phyloP scores from a whole-genome alignment of 2,888 invertebrate species.

The Drosophila merina region DNA sequence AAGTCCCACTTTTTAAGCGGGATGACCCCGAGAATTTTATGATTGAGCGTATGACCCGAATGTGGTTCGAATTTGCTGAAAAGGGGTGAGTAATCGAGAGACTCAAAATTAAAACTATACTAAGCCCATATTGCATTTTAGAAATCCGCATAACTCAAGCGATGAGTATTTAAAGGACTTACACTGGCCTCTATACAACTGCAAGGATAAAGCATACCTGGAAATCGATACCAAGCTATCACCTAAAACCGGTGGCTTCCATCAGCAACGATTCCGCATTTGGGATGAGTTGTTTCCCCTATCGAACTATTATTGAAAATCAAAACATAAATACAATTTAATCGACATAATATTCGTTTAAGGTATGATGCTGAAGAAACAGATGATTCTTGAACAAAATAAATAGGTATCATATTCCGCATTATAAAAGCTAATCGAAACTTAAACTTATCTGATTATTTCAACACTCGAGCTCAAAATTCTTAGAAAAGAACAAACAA shows the following conservation, averaged over 20 bases:
- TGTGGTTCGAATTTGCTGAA: constrained; percentile 84
- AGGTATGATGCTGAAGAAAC: too few species aligned
- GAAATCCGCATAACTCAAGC: constrained; percentile 78
- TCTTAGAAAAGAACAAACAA: too few species aligned
- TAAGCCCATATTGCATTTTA: constrained; percentile 21
- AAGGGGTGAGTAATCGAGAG: constrained; percentile 64
- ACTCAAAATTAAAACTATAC: not conserved
- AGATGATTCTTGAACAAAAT: too few species aligned
- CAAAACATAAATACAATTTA: not conserved
- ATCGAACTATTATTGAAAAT: constrained; percentile 32
- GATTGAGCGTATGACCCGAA: constrained; percentile 83
- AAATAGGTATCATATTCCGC: too few species aligned
- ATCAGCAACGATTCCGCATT: constrained; percentile 60
- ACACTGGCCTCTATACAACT: constrained; percentile 72
- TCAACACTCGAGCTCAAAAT: not conserved
- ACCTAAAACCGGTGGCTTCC: constrained; percentile 65
- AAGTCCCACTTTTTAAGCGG: constrained; percentile 81
- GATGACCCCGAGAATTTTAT: constrained; percentile 83
- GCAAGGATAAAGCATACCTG: constrained; percentile 66
- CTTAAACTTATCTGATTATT: not conserved
- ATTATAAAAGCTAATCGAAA: too few species aligned
- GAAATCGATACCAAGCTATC: constrained; percentile 76
- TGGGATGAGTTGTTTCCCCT: constrained; percentile 72
- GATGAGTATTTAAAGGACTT: constrained; percentile 73
- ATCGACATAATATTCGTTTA: too few species aligned